Conservation (phyloP, 2,797 vertebrate genomes). For the Discoglossus pictus region DNA sequence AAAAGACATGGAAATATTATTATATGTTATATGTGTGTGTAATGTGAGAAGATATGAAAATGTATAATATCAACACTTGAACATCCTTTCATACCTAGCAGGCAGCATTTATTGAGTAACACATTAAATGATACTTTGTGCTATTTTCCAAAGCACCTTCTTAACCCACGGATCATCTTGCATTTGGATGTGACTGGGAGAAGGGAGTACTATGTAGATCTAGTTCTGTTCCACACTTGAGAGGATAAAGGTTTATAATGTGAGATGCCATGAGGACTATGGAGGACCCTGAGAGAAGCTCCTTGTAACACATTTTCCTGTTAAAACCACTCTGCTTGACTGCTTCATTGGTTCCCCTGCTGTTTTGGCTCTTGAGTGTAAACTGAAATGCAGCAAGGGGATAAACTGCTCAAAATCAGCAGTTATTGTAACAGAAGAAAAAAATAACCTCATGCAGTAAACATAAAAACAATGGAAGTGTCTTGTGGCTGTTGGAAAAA, state of each 20-base stretch:
- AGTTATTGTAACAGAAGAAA: constrained; percentile 61
- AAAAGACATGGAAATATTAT: no score
- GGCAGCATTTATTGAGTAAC: neutral
- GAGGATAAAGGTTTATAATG: constrained; percentile 51
- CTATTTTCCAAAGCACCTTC: constrained; percentile 6
- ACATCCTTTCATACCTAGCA: no score
- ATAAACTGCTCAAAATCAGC: constrained; percentile 54
- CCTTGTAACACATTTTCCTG: constrained; percentile 62
- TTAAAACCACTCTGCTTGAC: constrained; percentile 65
- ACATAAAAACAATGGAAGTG: constrained; percentile 52
- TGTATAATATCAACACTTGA: no score
- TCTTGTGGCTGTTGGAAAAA: constrained; percentile 24
- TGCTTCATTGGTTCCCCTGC: constrained; percentile 67
- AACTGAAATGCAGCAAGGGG: constrained; percentile 54
- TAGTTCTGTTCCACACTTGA: constrained; percentile 43
- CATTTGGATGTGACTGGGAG: constrained; percentile 33
- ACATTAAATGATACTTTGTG: constrained; percentile 18
- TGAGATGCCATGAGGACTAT: constrained; percentile 57
- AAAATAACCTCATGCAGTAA: constrained; percentile 58
- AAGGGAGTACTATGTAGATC: constrained; percentile 14
- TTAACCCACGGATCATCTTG: constrained; percentile 5
- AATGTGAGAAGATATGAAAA: no score
- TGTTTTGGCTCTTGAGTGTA: constrained; percentile 54
- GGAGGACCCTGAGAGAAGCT: constrained; percentile 61
- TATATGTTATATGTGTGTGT: no score